phyloP scores from a whole-genome alignment of 2,113 vertebrate genomes.

The Herpetotheres cachinnans region DNA sequence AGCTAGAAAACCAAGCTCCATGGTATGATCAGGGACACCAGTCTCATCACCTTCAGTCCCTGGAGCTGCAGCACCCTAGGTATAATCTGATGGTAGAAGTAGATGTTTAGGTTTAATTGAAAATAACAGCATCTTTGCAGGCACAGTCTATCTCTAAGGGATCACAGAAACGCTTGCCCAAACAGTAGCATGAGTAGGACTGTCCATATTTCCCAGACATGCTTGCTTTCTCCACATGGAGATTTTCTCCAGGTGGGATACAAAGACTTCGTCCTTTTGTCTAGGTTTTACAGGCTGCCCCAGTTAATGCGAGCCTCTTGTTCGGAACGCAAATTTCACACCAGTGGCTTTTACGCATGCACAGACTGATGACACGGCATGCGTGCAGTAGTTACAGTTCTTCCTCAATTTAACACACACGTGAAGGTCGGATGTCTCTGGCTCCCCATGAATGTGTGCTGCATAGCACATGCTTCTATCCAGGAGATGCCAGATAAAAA shows the following conservation, averaged over 20 bases:
- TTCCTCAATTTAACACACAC: neutral
- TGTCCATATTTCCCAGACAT: neutral
- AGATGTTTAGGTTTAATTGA: neutral
- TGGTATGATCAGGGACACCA: neutral
- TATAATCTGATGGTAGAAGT: neutral
- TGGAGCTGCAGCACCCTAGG: neutral
- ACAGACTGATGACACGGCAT: neutral
- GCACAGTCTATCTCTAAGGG: neutral
- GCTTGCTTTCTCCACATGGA: neutral
- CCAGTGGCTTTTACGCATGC: constrained; percentile 38
- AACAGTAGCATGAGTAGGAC: neutral
- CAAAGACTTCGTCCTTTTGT: constrained; percentile 7
- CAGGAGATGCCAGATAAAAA: neutral
- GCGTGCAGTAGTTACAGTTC: neutral
- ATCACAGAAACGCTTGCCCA: neutral
- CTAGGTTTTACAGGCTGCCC: neutral
- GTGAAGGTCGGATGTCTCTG: neutral
- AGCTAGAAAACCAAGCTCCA: neutral
- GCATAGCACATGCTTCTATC: neutral
- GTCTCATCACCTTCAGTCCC: neutral
- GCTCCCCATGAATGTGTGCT: neutral
- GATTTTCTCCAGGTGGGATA: constrained; percentile 33
- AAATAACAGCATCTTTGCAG: neutral
- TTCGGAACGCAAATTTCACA: constrained; percentile 43
- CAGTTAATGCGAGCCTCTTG: neutral